These are phyloP conservation scores for Labroides dimidiatus DNA, from an alignment of 2,797 vertebrate genomes.

Conservation along the genomic window DNA sequence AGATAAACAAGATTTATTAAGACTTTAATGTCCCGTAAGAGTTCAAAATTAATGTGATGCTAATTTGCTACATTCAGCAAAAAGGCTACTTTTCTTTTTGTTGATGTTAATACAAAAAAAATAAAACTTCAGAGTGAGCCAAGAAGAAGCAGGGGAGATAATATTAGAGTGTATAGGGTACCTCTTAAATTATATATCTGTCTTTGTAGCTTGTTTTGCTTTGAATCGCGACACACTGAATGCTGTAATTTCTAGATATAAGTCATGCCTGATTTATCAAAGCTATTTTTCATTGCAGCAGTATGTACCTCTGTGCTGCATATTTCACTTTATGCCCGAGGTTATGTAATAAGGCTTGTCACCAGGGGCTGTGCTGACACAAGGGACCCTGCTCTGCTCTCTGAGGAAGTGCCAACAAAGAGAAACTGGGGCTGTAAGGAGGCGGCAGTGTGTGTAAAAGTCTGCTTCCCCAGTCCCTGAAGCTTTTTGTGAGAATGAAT, in stretches of 20 bases:
- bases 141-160: constrained; percentile 15
- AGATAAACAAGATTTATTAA: not conserved
- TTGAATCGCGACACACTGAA: constrained; percentile 6
- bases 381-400: constrained; percentile 50
- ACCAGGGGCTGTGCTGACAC: constrained; percentile 49
- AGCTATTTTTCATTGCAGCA: constrained; percentile 14
- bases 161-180: not conserved
- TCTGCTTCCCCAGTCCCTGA: constrained; percentile 44
- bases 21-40: not conserved
- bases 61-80: constrained; percentile 19
- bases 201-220: not conserved
- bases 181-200: constrained; percentile 15
- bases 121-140: constrained; percentile 4
- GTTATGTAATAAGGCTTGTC: constrained; percentile 66
- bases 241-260: constrained; percentile 19
- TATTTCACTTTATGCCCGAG: constrained; percentile 58
- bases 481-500: constrained; percentile 49
- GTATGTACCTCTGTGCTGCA: constrained; percentile 44
- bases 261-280: constrained; percentile 34
- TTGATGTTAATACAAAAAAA: not conserved
- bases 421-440: constrained; percentile 49
- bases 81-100: not conserved
- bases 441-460: constrained; percentile 48
- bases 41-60: constrained; percentile 12
- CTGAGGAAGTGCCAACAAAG: constrained; percentile 56